Percentiles rank a stretch among this genome's conserved stretches.
These are phyloP conservation scores for Limnephilus marmoratus DNA, from an alignment of 2,888 invertebrate genomes.

Conservation along the genomic window DNA sequence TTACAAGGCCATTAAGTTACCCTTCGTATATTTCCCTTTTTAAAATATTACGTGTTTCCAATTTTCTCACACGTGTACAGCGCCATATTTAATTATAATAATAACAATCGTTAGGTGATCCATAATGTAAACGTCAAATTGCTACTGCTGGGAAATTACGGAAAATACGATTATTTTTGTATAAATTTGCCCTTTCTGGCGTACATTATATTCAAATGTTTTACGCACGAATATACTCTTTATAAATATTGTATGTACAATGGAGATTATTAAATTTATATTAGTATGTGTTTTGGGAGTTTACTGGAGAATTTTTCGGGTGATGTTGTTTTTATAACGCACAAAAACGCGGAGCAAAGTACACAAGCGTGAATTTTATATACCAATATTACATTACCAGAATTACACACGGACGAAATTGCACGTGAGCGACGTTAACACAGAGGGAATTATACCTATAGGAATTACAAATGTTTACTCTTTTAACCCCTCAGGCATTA, in stretches of 20 bases:
- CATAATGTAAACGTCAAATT: slow-evolving; percentile 9
- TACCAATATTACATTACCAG: no score
- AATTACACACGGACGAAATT: no score
- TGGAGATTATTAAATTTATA: neutral
- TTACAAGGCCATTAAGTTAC: neutral
- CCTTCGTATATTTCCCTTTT: neutral
- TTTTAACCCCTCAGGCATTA: no score
- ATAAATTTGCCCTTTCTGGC: neutral
- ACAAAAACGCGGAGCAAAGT: neutral
- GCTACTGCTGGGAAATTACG: neutral
- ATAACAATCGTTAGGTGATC: neutral
- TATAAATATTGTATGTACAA: neutral
- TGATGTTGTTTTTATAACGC: neutral
- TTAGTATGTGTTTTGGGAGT: neutral
- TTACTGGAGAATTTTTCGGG: neutral
- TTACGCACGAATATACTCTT: neutral
- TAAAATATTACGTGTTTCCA: neutral
- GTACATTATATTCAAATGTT: neutral
- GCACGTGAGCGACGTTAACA: no score
- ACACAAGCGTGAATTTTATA: no score
- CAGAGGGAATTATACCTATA: no score
- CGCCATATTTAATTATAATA: neutral
- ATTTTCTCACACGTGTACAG: neutral
- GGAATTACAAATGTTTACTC: no score
- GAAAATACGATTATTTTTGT: neutral